phyloP scores from a whole-genome alignment of 2,888 invertebrate genomes.

The Scelioninae gen. 1 region DNA sequence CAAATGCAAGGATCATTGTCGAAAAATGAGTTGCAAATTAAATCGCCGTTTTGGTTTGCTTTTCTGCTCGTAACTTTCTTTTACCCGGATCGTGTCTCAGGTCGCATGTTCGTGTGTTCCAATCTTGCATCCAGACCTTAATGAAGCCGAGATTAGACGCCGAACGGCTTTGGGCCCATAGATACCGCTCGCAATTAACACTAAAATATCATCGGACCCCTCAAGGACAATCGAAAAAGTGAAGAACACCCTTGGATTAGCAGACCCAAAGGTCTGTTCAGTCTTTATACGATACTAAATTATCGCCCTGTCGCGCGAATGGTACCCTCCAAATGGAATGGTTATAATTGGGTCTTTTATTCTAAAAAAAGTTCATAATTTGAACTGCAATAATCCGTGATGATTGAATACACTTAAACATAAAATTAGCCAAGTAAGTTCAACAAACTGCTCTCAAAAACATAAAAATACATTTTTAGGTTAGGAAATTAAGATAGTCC shows the following conservation, averaged over 20 bases:
- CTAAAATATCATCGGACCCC: slow-evolving; percentile 81
- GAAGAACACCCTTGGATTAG: slow-evolving; percentile 67
- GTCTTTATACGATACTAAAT: no score
- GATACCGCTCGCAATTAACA: slow-evolving; percentile 82
- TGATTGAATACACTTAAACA: no score
- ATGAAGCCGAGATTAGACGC: slow-evolving; percentile 83
- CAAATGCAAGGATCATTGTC: slow-evolving; percentile 29
- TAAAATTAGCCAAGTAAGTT: no score
- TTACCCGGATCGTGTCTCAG: slow-evolving; percentile 35
- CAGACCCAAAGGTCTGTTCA: no score
- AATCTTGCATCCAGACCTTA: slow-evolving; percentile 75
- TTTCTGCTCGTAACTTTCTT: slow-evolving; percentile 36
- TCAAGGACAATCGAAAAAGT: slow-evolving; percentile 72
- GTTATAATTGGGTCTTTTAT: not conserved
- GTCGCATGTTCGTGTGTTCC: no score
- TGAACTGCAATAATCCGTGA: no score
- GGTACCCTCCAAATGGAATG: not conserved
- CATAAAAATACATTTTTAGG: no score
- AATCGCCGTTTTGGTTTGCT: slow-evolving; percentile 2
- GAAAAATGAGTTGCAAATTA: slow-evolving; percentile 21
- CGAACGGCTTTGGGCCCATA: slow-evolving; percentile 77
- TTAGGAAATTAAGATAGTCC: no score
- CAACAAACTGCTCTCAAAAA: no score
- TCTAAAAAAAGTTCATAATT: not conserved
- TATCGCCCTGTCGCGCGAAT: slow-evolving; percentile 56